Percentiles rank a stretch among this genome's conserved stretches.
Conservation (phyloP, 2,888 invertebrate genomes). For the Melangyna quadrimaculata region DNA sequence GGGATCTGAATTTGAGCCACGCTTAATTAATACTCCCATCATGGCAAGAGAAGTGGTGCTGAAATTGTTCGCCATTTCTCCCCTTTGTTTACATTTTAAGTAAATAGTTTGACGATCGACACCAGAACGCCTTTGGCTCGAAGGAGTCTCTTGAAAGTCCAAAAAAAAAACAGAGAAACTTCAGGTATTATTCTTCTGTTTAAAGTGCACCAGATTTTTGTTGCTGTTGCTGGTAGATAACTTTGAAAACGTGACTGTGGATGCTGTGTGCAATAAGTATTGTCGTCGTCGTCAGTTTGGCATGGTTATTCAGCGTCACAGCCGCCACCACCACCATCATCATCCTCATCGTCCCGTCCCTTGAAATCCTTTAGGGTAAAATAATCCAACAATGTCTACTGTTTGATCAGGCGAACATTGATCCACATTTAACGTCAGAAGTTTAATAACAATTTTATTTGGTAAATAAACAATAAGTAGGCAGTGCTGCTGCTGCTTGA, state of each 20-base stretch:
- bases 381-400: slow-evolving; percentile 60
- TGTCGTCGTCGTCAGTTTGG: slow-evolving; percentile 20
- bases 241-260: slow-evolving; percentile 60
- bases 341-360: neutral
- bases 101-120: slow-evolving; percentile 65
- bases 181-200: slow-evolving; percentile 16
- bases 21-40: slow-evolving; percentile 50
- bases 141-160: slow-evolving; percentile 25
- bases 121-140: slow-evolving; percentile 53
- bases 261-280: slow-evolving; percentile 56
- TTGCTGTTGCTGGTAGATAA: slow-evolving; percentile 32
- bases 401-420: slow-evolving; percentile 65
- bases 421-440: slow-evolving; percentile 66
- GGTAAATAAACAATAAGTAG: slow-evolving; percentile 57
- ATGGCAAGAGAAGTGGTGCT: slow-evolving; percentile 25
- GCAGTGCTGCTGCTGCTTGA: slow-evolving; percentile 15
- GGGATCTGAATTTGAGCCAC: slow-evolving; percentile 8
- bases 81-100: slow-evolving; percentile 63
- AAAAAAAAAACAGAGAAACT: slow-evolving; percentile 28
- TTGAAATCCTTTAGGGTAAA: slow-evolving; percentile 43
- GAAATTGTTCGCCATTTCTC: slow-evolving; percentile 53
- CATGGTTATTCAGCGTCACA: slow-evolving; percentile 18
- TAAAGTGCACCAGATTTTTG: slow-evolving; percentile 1
- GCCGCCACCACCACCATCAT: neutral
- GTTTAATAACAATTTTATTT: slow-evolving; percentile 67